These are phyloP conservation scores for Pachyramphus minor DNA, from an alignment of 2,113 vertebrate genomes.

Conservation along the genomic window DNA sequence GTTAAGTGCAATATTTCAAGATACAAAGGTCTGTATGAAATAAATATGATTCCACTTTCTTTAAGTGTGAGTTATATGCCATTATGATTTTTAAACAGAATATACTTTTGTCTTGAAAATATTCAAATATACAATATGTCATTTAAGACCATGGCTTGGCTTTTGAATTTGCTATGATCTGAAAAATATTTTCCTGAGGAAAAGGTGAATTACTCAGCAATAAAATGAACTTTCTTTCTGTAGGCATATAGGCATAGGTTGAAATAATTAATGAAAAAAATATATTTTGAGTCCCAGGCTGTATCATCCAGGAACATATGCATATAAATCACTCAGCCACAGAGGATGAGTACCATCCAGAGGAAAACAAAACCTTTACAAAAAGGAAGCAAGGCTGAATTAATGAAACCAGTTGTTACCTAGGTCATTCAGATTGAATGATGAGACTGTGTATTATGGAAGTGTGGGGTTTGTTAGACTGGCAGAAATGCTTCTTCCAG, in stretches of 20 bases:
- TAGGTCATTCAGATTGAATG: neutral
- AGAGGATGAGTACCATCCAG: neutral
- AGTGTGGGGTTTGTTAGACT: neutral
- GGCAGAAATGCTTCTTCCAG: neutral
- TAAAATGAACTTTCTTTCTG: neutral
- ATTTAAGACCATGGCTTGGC: neutral
- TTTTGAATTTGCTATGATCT: neutral
- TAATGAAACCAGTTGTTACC: neutral
- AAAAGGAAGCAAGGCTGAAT: neutral
- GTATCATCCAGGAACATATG: neutral
- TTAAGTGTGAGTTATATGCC: neutral
- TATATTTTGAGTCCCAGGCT: neutral
- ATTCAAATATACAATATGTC: neutral
- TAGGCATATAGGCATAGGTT: neutral
- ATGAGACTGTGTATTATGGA: accelerated
- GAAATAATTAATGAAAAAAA: neutral
- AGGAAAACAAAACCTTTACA: neutral
- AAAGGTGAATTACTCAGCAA: neutral
- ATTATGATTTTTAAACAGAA: neutral
- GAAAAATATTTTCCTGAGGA: constrained; percentile 15
- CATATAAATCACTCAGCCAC: neutral
- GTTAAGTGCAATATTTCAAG: neutral
- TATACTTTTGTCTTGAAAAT: neutral
- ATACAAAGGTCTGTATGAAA: neutral
- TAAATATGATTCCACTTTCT: neutral